Evolutionary conservation across 2,888 invertebrate species (phyloP).

Genomic region (Cecidostiba fungosa): DNA sequence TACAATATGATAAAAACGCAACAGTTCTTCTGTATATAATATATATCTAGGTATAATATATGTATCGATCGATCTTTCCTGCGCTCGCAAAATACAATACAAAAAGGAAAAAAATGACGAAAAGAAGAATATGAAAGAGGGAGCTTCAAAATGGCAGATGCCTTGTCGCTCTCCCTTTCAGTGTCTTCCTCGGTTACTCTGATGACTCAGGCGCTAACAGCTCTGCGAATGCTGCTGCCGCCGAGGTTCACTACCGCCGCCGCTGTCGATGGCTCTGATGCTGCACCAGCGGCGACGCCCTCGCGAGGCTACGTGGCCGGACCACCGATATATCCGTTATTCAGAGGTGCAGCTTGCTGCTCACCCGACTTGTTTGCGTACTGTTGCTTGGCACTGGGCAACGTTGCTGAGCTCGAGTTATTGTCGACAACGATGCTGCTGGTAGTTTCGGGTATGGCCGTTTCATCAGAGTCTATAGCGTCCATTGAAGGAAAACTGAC

Average conservation of each 20-base stretch:
- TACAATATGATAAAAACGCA: constrained; percentile 33
- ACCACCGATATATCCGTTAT: constrained; percentile 77
- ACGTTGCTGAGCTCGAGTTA: constrained; percentile 62
- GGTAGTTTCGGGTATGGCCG: constrained; percentile 31
- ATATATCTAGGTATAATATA: constrained; percentile 28
- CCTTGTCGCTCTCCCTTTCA: neutral
- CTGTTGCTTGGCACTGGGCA: constrained; percentile 38
- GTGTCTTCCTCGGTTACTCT: neutral
- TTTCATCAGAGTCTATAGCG: constrained; percentile 69
- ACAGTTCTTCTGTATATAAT: neutral
- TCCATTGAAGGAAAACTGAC: constrained; percentile 73
- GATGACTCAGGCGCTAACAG: constrained; percentile 59
- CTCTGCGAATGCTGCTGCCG: constrained; percentile 59
- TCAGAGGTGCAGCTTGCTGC: constrained; percentile 68
- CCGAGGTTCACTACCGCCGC: constrained; percentile 48
- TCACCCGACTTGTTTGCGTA: constrained; percentile 12
- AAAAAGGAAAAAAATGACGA: constrained; percentile 29
- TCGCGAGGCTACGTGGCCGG: constrained; percentile 73
- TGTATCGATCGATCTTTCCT: constrained; percentile 40
- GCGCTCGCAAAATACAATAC: constrained; percentile 47
- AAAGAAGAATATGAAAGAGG: constrained; percentile 38
- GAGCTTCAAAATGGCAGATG: neutral
- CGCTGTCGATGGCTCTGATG: constrained; percentile 33
- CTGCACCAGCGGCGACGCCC: constrained; percentile 47
- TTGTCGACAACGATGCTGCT: neutral